Conservation (phyloP, 1,140 invertebrate species). For the Drosophila serrata region DNA sequence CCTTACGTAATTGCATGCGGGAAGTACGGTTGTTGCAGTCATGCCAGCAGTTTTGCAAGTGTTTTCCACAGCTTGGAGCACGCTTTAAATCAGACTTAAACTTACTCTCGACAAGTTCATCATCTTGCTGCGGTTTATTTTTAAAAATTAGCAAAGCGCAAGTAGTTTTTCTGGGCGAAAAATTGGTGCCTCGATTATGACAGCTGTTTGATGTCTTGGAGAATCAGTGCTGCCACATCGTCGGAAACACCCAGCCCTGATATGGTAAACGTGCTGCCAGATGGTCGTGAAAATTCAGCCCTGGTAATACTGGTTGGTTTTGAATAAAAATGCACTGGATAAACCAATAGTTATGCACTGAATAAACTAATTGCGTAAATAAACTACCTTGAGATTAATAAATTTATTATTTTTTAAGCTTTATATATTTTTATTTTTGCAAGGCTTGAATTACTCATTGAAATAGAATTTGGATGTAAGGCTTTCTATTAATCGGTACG, state of each 20-base stretch:
- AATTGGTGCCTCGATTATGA: conserved; percentile 65
- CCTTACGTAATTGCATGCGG: conserved; percentile 71
- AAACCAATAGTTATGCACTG: too few species aligned
- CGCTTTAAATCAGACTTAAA: background rate
- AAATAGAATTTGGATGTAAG: too few species aligned
- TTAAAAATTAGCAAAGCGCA: conserved; percentile 66
- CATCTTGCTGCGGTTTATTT: conserved; percentile 68
- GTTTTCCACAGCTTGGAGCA: background rate
- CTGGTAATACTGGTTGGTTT: background rate
- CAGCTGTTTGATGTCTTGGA: conserved; percentile 72
- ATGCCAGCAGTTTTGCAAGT: background rate
- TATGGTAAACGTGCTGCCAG: background rate
- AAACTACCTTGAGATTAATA: too few species aligned
- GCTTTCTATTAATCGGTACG: background rate
- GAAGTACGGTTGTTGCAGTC: background rate
- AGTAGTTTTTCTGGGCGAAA: conserved; percentile 49
- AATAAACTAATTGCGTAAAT: too few species aligned
- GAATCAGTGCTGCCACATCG: conserved; percentile 45
- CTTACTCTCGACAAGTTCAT: conserved; percentile 83
- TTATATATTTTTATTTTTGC: background rate
- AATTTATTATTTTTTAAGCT: too few species aligned
- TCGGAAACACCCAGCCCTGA: conserved; percentile 27
- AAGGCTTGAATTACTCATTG: background rate
- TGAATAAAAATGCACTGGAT: too few species aligned
- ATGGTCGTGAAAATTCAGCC: background rate